Conservation (phyloP, 2,113 vertebrate genomes). For the Pygoscelis antarcticus region DNA sequence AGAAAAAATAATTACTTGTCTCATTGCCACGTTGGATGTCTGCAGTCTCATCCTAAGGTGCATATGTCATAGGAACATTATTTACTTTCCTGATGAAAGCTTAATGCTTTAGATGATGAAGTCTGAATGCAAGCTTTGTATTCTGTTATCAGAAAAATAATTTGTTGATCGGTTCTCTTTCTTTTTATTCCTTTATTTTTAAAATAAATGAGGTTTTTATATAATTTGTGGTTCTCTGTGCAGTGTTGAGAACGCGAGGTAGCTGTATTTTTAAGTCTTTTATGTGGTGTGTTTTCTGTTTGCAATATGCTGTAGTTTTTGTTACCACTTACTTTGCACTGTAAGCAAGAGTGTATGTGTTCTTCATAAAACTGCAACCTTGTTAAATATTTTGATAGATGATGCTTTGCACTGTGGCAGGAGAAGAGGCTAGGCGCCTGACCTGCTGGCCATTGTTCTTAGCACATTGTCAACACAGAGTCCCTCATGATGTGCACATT, state of each 20-base stretch:
- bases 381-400: constrained; percentile 19
- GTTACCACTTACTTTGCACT: not conserved
- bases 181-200: not conserved
- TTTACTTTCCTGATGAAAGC: not conserved
- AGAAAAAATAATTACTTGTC: not conserved
- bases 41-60: not conserved
- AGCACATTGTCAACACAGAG: not conserved
- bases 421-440: not conserved
- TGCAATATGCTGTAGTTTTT: not conserved
- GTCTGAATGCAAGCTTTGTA: not conserved
- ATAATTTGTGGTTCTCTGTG: not conserved
- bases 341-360: not conserved
- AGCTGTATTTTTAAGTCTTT: not conserved
- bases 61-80: not conserved
- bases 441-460: not conserved
- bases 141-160: not conserved
- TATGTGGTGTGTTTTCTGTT: not conserved
- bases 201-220: not conserved
- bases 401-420: not conserved
- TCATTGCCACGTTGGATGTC: not conserved
- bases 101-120: not conserved
- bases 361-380: not conserved
- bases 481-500: not conserved
- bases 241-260: not conserved
- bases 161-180: not conserved